Percentiles rank a stretch among this genome's conserved stretches.
phyloP scores from a whole-genome alignment of 2,113 vertebrate species.

The Callaeas wilsoni region DNA sequence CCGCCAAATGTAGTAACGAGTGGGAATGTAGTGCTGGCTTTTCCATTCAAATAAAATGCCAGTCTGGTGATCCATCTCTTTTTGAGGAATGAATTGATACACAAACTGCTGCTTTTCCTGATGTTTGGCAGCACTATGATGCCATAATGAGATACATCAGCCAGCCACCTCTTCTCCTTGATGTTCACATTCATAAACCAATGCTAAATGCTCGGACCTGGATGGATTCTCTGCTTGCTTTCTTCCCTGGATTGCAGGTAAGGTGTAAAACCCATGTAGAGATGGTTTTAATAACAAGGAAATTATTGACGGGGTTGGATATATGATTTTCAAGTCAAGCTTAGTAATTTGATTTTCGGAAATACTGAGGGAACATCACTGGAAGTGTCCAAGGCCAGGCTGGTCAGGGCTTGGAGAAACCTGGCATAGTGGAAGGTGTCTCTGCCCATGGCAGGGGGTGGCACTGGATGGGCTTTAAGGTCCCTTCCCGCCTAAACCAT shows the following conservation, averaged over 20 bases:
- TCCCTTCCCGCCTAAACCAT: background rate
- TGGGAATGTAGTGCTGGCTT: background rate
- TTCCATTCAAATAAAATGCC: background rate
- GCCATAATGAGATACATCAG: conserved; percentile 99
- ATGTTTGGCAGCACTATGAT: conserved; percentile 87
- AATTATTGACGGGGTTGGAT: background rate
- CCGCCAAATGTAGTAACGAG: background rate
- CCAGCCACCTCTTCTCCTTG: conserved; percentile 93
- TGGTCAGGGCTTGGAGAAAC: accelerated
- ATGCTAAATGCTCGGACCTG: conserved; percentile 95
- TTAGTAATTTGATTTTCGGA: background rate
- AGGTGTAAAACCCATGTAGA: background rate
- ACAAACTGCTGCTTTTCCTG: background rate
- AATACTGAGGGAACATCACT: background rate
- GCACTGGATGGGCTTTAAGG: background rate
- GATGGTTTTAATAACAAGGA: background rate
- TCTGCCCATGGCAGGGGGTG: background rate
- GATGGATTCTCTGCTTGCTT: conserved; percentile 98
- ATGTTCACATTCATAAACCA: conserved; percentile 98
- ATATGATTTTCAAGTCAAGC: background rate
- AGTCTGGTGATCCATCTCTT: background rate
- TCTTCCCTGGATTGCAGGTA: conserved; percentile 98
- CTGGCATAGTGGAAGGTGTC: background rate
- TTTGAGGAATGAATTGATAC: background rate
- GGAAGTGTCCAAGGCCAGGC: background rate